phyloP scores from a whole-genome alignment of 2,888 invertebrate species.

The Xanthorhoe spadicearia region DNA sequence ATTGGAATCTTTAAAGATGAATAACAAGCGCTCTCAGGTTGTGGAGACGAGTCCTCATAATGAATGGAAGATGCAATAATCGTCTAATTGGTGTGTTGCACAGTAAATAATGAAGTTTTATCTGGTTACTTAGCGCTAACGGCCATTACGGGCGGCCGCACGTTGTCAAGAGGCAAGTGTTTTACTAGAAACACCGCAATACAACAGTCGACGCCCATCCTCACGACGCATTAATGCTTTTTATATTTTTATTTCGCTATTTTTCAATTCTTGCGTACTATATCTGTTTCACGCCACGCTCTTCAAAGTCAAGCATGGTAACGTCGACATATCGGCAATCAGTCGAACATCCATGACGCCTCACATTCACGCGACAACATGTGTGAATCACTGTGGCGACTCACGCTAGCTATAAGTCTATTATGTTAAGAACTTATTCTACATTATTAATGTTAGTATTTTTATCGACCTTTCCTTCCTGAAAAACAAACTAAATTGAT shows the following conservation, averaged over 20 bases:
- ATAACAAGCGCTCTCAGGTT: slow-evolving; percentile 10
- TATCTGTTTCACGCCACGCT: slow-evolving; percentile 63
- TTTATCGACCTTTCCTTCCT: slow-evolving; percentile 93
- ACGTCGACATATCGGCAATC: slow-evolving; percentile 63
- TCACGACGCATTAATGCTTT: slow-evolving; percentile 85
- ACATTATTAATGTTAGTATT: slow-evolving; percentile 88
- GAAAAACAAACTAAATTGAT: slow-evolving; percentile 80
- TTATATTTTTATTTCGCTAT: slow-evolving; percentile 76
- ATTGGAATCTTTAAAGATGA: slow-evolving; percentile 16
- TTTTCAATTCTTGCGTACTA: slow-evolving; percentile 69
- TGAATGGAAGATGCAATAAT: slow-evolving; percentile 19
- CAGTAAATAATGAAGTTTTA: slow-evolving; percentile 68
- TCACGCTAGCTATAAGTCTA: slow-evolving; percentile 57
- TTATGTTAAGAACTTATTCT: slow-evolving; percentile 75
- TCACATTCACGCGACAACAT: slow-evolving; percentile 62
- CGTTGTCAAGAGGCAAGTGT: slow-evolving; percentile 85
- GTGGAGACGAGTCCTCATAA: slow-evolving; percentile 7
- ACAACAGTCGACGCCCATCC: slow-evolving; percentile 80
- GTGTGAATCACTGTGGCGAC: slow-evolving; percentile 58
- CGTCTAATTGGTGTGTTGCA: slow-evolving; percentile 21
- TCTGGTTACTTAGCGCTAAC: slow-evolving; percentile 82
- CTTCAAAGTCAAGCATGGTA: slow-evolving; percentile 56
- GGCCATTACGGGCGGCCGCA: slow-evolving; percentile 84
- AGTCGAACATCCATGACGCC: slow-evolving; percentile 52
- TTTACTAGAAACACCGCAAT: slow-evolving; percentile 81